Conservation (phyloP, 2,113 vertebrate species). For the Forbesichthys papilliferus region DNA sequence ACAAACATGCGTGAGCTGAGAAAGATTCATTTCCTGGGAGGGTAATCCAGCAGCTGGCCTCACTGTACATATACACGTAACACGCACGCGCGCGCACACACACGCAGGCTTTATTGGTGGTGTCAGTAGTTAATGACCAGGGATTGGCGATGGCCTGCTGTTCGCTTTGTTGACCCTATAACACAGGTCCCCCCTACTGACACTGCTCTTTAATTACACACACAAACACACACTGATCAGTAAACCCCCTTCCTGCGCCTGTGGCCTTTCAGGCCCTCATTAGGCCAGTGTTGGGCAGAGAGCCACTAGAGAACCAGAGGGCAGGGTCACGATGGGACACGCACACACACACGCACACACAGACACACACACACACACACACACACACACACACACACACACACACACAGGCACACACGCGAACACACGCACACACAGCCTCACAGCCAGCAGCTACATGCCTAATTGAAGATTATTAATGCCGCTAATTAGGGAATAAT, state of each 20-base stretch:
- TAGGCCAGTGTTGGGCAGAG: conserved; percentile 63
- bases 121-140: conserved; percentile 68
- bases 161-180: conserved; percentile 67
- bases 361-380: not conserved
- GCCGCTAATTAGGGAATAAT: conserved; percentile 63
- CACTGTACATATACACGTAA: conserved; percentile 24
- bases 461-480: conserved; percentile 66
- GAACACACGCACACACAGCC: conserved; percentile 19
- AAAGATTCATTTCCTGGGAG: conserved; percentile 24
- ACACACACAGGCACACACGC: not conserved
- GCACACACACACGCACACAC: conserved; percentile 7
- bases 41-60: conserved; percentile 37
- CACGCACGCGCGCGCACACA: conserved; percentile 22
- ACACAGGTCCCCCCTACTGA: conserved; percentile 62
- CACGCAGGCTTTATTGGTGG: conserved; percentile 42
- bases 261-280: conserved; percentile 72
- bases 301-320: conserved; percentile 51
- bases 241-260: conserved; percentile 35
- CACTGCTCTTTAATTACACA: conserved; percentile 68
- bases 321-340: conserved; percentile 34
- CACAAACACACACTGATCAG: conserved; percentile 34
- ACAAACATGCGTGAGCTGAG: conserved; percentile 31
- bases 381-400: not conserved
- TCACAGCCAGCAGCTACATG: conserved; percentile 39
- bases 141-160: conserved; percentile 67